phyloP scores from a whole-genome alignment of 2,888 invertebrate species.

The Xestia ashworthii region DNA sequence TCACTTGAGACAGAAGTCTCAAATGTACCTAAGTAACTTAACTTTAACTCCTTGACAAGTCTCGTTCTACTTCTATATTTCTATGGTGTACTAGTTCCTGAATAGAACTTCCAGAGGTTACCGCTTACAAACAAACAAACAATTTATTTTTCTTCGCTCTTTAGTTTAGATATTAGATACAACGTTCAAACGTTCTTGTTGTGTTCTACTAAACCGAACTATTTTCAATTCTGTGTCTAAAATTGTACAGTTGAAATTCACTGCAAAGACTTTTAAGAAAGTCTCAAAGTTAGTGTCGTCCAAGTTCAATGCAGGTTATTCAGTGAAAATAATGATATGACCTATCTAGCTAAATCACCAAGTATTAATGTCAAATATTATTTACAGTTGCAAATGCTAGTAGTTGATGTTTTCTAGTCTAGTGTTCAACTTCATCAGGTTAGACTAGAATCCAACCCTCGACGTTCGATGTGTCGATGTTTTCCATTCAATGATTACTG shows the following conservation, averaged over 20 bases:
- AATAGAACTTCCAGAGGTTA: not conserved
- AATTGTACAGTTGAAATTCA: not conserved
- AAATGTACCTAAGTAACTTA: not conserved
- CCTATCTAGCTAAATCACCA: not conserved
- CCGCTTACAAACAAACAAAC: not conserved
- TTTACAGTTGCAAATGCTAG: not conserved
- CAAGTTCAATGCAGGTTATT: not conserved
- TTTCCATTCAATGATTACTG: constrained; percentile 31
- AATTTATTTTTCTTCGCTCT: not conserved
- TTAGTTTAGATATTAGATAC: not conserved
- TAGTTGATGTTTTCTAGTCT: not conserved
- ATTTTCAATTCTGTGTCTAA: not conserved
- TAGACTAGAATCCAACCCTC: not conserved
- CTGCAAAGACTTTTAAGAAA: not conserved
- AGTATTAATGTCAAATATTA: not conserved
- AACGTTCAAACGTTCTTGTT: not conserved
- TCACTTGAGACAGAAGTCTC: not conserved
- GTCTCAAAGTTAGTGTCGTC: not conserved
- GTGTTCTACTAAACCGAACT: not conserved
- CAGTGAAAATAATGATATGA: not conserved
- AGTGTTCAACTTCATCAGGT: not conserved
- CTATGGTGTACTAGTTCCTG: not conserved
- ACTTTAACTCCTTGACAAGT: not conserved
- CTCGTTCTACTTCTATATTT: not conserved
- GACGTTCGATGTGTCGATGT: not conserved